Evolutionary conservation across 2,888 invertebrate species (phyloP), one percentile per base, ranked within the genome.

Genomic region (Arrhopalites spinosus): DNA sequence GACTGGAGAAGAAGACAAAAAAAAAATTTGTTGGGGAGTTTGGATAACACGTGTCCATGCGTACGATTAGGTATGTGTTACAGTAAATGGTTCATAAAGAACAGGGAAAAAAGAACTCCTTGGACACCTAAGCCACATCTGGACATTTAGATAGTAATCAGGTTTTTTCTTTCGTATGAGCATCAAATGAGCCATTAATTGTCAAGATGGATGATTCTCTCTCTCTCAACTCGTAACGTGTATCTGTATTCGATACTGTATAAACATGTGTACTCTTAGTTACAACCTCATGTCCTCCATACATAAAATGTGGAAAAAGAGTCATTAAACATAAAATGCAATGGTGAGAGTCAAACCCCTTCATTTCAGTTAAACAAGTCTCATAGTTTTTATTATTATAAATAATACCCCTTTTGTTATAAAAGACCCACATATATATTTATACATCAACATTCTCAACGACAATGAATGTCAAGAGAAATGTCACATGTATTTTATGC

Each of bases 111-210:
- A n/a, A 59, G 71, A 56, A 70, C 36, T 53, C 29, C 70, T 70
- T 56, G 70, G 70, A 71, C 71, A 61, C 59, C 71, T 59, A 59
- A 59, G 20, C 59, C 71, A 69, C 27, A 27, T 61, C 71, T 36
- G 59, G 53, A 59, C 71, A 71, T 59, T 71, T 71, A 71, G 71
- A 71, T 71, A 59, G 71, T 71, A 71, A 71, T 71, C 71, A 71
- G 59, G 71, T 71, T 71, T 71, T 53, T 71, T 43, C 36, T 71
- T 71, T 29, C 56, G 50, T 73, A 73, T 25, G 73, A 73, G 67
- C 73, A 67, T 73, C 73, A 73, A 73, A 73, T 73, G 73, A 73
- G 29, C 66, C 73, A 73, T 73, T 73, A 73, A 73, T 56, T 73
- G n/a, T 66, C 56, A 66, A 73, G 73, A 56, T 59, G 59, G 59